Conservation (phyloP, 1,140 invertebrate species). For the Tribolium madens region DNA sequence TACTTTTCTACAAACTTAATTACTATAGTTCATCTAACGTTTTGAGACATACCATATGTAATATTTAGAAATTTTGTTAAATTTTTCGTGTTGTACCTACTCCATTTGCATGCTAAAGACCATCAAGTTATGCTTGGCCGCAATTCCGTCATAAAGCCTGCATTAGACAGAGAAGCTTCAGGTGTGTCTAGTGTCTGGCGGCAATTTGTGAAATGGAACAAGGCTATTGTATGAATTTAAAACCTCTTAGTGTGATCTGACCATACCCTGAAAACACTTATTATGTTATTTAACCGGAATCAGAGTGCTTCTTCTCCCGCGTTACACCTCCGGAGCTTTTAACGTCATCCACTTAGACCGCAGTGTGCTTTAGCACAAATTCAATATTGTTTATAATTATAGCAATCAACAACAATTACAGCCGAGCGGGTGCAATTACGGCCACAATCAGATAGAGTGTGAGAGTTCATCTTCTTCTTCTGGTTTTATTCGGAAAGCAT, state of each 20-base stretch:
- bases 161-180: constrained; percentile 7
- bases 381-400: constrained; percentile 48
- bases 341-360: constrained; percentile 43
- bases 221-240: constrained; percentile 54
- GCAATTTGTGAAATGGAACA: constrained; percentile 54
- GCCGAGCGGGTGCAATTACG: background rate
- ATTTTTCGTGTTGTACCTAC: too few relatives aligned
- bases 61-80: too few relatives aligned
- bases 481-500: background rate
- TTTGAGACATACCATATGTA: too few relatives aligned
- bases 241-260: constrained; percentile 53
- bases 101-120: too few relatives aligned
- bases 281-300: constrained; percentile 50
- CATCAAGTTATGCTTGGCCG: too few relatives aligned
- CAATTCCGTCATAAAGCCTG: too few relatives aligned
- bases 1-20: too few relatives aligned
- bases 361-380: constrained; percentile 24
- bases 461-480: background rate
- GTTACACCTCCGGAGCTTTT: constrained; percentile 46
- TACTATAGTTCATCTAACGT: too few relatives aligned
- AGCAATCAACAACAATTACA: constrained; percentile 38
- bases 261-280: constrained; percentile 48
- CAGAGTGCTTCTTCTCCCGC: constrained; percentile 30
- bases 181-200: constrained; percentile 45
- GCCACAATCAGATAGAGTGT: constrained; percentile 14